Evolutionary conservation across 2,888 invertebrate species (phyloP), one percentile per base, ranked within the genome.

Genomic region (Andrena chrysosceles): DNA sequence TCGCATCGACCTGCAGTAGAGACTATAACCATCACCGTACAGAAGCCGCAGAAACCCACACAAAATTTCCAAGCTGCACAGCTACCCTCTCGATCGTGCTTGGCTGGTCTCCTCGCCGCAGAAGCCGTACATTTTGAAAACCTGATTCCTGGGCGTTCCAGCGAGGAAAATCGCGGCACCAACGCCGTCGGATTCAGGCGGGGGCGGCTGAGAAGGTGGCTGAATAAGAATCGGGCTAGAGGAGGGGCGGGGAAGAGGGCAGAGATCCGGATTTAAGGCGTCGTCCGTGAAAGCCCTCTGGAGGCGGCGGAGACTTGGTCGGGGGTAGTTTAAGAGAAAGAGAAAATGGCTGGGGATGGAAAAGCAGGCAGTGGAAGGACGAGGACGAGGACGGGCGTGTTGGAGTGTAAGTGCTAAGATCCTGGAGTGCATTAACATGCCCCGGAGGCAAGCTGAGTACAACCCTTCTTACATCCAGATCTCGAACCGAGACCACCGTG

Each of bases 351-450:
- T 90, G 89, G 90, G 87, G 89, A 89, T 84, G 88, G 87, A 87
- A 85, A 87, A 89, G 87, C 83, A 77, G 84, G 82, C 80, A 54
- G 85, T 79, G 79, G 85, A 83, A 71, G 82, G 86, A 77, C 77
- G 84, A 83, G 66, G 64, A 82, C 69, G 62, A 79, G 83, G 86
- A 86, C 82, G 77, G 84, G 93, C 93, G 94, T 93, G 93, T 93
- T 91, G 89, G 93, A 93, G 94, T 93, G 94, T 94, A 94, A 94
- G 93, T 94, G 93, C 93, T 93, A 94, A 94, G 94, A 94, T 93
- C 93, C 92, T 87, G 90, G 92, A 94, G 94, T 94, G 93, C 94
- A 94, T 94, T 94, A 94, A 94, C 93, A 93, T 93, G 93, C 93
- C 94, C 92, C 85, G 90, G 87, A 93, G 93, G 93, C 93, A 91